Base-by-base conservation (phyloP, 2,797 vertebrate species). In the Morelia viridis region DNA sequence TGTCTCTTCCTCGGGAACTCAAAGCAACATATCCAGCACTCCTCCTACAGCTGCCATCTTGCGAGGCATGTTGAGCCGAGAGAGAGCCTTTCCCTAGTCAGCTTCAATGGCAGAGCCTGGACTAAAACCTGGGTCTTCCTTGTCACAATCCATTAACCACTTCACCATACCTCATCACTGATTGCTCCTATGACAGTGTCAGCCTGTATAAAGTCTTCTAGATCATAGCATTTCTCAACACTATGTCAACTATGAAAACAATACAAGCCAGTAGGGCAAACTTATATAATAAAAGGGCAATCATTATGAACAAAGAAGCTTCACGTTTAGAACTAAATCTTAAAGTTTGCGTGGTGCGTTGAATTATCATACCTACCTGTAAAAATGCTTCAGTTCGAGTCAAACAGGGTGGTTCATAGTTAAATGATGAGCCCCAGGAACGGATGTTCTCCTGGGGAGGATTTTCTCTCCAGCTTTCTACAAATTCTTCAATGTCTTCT, bases 391-490 rank as follows among this genome's bases (percentile, higher is more conserved):
- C 95, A 31, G 97, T 97, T n/a, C 98, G 97, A 26, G 93, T 96
- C 89, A 97, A 95, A 92, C 99, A 99, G 0, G 99, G 98, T 0
- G 99, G 98, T 2, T 97, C 95, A 94, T 97, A 98, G 88, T 96
- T 96, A 57, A 97, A 95, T 4, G 98, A 94, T 58, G 97, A 97
- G 22, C 90, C 92, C 89, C 97, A 96, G 35, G 95, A 96, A 0
- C 58, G 92, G 41, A 96, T 41, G 57, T 90, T 92, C 93, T 97
- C 96, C 41, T 98, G 97, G 0, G 98, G 98, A 87, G 96, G 94
- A 28, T 97, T 96, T 96, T 99, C 98, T 94, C 97, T 97, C 99
- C 99, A 99, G 92, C 99, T 99, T 93, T 99, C 98, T 85, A 98
- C 98, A 3, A 99, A 99, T 96, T 99, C 98, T 89, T 98, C 97